Base-by-base conservation (phyloP, 2,113 vertebrate species). In the Atherinomorus stipes region DNA sequence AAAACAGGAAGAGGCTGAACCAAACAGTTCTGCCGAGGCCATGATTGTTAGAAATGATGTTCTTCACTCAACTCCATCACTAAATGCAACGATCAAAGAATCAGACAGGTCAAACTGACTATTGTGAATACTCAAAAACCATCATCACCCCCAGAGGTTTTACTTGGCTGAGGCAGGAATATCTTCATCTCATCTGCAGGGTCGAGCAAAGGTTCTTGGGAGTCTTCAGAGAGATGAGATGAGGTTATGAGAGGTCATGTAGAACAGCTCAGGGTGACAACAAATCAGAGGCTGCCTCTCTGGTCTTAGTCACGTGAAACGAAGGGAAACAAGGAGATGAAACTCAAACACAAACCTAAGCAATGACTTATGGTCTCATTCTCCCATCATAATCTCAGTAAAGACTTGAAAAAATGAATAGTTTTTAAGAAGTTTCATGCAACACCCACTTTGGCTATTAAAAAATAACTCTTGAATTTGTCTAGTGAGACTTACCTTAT, bases 311-410 rank as follows among this genome's bases (percentile, higher is more conserved):
- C 93, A 91, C 89, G 74, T 92, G 63, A 89, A 84, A 90, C 92
- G 93, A 93, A 91, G 92, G 92, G 92, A 94, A 92, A 91, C 91
- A 91, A 93, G 94, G 90, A 94, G 92, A 94, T 93, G 88, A 93
- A 93, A 94, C 90, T 92, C 81, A 83, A 93, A 95, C 91, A 93
- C 90, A 89, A 79, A 78, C 85, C 81, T 83, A 23, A 2, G 65
- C 31, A 1, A 8, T 76, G 70, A 67, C 59, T 45, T 65, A 67
- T 62, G 51, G n/a, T 45, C 42, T 60, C 23, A 40, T 74, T 75
- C 34, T 60, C 60, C 19, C 1, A 2, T 77, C 23, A 64, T 54
- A 67, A 64, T 77, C 22, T 28, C 4, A 51, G 22, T 52, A 63
- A 78, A 4, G 52, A 51, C 60, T 42, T 45, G 7, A 11, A 22